Evolutionary conservation across 1,140 invertebrate species (phyloP), one percentile per base, ranked within the genome.

Genomic region (Antheraea mylitta): DNA sequence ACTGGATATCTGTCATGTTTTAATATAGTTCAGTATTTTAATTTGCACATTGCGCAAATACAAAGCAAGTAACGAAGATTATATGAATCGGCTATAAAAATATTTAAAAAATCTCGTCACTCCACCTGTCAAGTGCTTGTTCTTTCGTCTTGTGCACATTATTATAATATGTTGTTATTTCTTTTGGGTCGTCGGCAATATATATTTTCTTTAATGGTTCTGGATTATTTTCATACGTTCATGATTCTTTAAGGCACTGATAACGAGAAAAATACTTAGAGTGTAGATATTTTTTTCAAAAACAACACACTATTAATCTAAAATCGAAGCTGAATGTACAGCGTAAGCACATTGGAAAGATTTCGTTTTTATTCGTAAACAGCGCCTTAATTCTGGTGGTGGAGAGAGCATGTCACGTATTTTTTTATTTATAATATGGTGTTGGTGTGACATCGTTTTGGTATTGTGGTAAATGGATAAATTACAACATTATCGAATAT

Each of bases 381-480:
- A 74, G 75, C 70, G 63, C 22, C 58, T 36, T 76, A 72, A 68
- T 81, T 36, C 45, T 37, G 66, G 42, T 75, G 63, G 65, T 69
- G 73, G 74, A 73, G 78, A 71, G 66, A 76, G 83, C 79, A 85
- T 86, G 79, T 69, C 72, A 61, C 66, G 58, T 62, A 9, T 61
- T 74, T 74, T 58, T 71, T 72, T 18, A 76, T 48, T 77, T 70
- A 60, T n/a, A n/a, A n/a, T 64, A 69, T 73, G 88, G 88, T 90
- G 88, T 88, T 90, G 88, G 88, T 86, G 85, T 89, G 88, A 88
- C 88, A 86, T 89, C 81, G 88, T 84, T 72, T 65, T 30, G 7
- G 38, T 42, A 61, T 61, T 11, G 18, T 64, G 38, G 36, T 64
- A 53, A 53, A 53, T 13, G 16, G 16, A 53, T 0, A 8, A 42